A percentile compares a stretch with the other conserved stretches of the same genome.
Conservation (phyloP, 2,888 invertebrate species). For the Dynastes tityus region DNA sequence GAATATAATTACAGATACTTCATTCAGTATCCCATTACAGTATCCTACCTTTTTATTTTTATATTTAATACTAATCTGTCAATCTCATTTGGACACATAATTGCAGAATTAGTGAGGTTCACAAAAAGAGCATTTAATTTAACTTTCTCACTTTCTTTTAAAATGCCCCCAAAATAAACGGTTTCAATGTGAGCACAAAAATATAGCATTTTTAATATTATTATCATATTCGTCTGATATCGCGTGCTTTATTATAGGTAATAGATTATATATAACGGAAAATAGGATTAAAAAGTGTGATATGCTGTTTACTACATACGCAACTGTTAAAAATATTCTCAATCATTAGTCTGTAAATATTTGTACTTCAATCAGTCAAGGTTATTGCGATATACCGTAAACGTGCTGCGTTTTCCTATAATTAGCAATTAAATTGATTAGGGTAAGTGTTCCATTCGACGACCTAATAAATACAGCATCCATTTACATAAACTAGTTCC, state of each 20-base stretch:
- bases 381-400: conserved; percentile 41
- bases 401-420: conserved; percentile 47
- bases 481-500: conserved; percentile 44
- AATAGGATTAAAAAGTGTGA: conserved; percentile 15
- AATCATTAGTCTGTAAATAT: conserved; percentile 50
- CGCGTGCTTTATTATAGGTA: not conserved
- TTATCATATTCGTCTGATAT: too few relatives aligned
- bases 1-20: too few relatives aligned
- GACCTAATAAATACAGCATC: conserved; percentile 40
- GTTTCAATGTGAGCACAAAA: too few relatives aligned
- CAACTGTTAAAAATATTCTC: conserved; percentile 47
- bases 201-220: too few relatives aligned
- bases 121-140: too few relatives aligned
- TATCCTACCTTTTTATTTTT: too few relatives aligned
- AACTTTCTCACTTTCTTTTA: too few relatives aligned
- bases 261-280: not conserved
- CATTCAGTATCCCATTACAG: too few relatives aligned
- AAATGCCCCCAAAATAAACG: too few relatives aligned
- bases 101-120: too few relatives aligned
- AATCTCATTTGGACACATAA: too few relatives aligned
- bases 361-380: conserved; percentile 50
- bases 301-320: conserved; percentile 15
- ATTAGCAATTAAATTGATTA: conserved; percentile 50
- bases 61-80: too few relatives aligned
- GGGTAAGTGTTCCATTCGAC: conserved; percentile 45